Base-by-base conservation (phyloP, 2,888 invertebrate species). In the Noctua comes region DNA sequence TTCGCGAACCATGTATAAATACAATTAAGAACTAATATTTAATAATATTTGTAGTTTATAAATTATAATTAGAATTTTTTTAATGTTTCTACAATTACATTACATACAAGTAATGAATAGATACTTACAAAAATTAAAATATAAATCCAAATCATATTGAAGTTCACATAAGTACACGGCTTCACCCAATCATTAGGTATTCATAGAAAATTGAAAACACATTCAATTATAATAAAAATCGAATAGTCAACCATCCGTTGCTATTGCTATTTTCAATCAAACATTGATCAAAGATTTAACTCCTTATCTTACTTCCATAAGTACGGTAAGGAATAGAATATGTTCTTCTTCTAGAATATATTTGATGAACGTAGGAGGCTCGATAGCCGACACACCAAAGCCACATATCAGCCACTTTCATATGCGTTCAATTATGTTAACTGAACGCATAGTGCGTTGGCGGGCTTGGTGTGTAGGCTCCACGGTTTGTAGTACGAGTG, bases 81-180 rank as follows among this genome's bases (percentile, higher is more conserved):
- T 11, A 10, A n/a, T n/a, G n/a, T n/a, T n/a, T 57, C 57, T n/a
- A n/a, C n/a, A 57, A 57, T n/a, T 10, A 54, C n/a, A 57, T 4
- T n/a, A 57, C n/a, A 11, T 57, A n/a, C 4, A 57, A 57, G 11
- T 13, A 59, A 27, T 16, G 6, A 27, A 59, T 16, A 59, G 2
- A 7, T 59, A 59, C 87, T 76, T 69, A 88, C 88, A 83, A 88
- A 80, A 77, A 86, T 43, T 57, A 82, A 77, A 76, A 82, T 62
- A 83, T 40, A 77, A 73, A 83, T 31, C 66, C 83, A 76, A 87
- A 75, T 59, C 88, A 88, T 88, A 70, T 68, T 76, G 48, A 27
- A 31, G 27, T 36, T 46, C 57, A 43, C 16, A n/a, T n/a, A n/a
- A 27, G 11, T 18, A 48, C 43, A 68, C 69, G 27, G 73, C 80